phyloP scores from a whole-genome alignment of 1,140 invertebrate genomes.

The Maniola jurtina region DNA sequence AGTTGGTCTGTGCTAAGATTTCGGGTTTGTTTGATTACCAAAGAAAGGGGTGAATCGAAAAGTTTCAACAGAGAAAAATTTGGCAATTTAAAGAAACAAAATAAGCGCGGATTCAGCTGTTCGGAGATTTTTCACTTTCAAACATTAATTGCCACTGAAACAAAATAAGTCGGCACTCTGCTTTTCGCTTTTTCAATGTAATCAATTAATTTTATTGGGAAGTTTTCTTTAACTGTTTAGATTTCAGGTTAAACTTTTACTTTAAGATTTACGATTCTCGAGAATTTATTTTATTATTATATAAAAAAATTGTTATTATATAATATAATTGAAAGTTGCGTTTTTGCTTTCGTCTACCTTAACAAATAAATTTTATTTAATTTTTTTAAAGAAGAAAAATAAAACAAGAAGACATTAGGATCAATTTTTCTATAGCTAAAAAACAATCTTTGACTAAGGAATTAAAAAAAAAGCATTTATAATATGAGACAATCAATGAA shows the following conservation, averaged over 20 bases:
- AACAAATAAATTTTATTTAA: too few species aligned
- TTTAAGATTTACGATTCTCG: neutral
- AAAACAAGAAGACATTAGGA: too few species aligned
- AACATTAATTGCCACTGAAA: constrained; percentile 72
- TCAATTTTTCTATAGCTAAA: too few species aligned
- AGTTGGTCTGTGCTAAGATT: constrained; percentile 42
- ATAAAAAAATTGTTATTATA: too few species aligned
- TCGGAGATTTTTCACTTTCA: constrained; percentile 75
- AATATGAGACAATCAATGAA: too few species aligned
- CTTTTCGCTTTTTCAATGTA: constrained; percentile 38
- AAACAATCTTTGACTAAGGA: too few species aligned
- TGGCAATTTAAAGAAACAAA: constrained; percentile 68
- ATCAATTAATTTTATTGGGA: constrained; percentile 31
- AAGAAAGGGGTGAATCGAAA: constrained; percentile 75
- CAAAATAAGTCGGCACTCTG: constrained; percentile 69
- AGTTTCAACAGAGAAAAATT: constrained; percentile 73
- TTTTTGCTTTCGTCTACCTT: too few species aligned
- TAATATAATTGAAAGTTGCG: too few species aligned
- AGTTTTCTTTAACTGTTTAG: constrained; percentile 6
- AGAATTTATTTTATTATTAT: neutral
- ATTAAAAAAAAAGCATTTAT: too few species aligned
- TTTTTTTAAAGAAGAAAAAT: too few species aligned
- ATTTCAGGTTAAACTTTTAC: constrained; percentile 2
- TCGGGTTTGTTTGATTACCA: constrained; percentile 61
- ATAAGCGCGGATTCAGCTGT: constrained; percentile 58